Percentiles rank a stretch among this genome's conserved stretches.
phyloP scores from a whole-genome alignment of 2,888 invertebrate species.

The Pseudococcus longispinus region DNA sequence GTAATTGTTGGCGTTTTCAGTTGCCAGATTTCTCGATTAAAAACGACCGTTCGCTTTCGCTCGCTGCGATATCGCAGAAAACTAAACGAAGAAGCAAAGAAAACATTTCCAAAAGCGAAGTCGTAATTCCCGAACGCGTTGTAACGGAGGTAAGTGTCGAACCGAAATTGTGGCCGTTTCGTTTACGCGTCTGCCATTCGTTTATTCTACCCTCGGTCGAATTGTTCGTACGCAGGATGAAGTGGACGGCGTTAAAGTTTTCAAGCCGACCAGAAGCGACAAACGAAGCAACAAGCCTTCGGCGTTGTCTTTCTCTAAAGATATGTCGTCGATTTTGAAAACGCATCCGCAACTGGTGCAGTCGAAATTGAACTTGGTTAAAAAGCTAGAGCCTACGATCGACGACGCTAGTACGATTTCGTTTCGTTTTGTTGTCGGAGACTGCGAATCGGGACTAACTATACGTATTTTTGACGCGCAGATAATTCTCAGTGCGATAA shows the following conservation, averaged over 20 bases:
- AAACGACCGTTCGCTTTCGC: background rate
- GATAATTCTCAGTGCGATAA: background rate
- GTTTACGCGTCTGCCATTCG: background rate
- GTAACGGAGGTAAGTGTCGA: conserved; percentile 33
- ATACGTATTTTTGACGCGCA: background rate
- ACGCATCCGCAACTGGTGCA: background rate
- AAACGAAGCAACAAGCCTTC: background rate
- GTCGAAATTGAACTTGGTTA: conserved; percentile 47
- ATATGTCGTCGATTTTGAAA: background rate
- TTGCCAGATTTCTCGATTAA: background rate
- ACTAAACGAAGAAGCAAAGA: background rate
- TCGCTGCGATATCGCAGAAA: background rate
- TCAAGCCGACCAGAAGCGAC: conserved; percentile 44
- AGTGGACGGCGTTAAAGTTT: conserved; percentile 52
- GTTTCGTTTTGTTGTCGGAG: background rate
- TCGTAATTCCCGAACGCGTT: background rate
- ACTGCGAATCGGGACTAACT: no score
- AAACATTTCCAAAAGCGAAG: conserved; percentile 11
- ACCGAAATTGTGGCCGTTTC: background rate
- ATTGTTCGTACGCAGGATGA: conserved; percentile 26
- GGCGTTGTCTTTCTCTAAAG: background rate
- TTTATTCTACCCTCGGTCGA: background rate
- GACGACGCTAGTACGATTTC: background rate
- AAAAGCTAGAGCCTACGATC: background rate
- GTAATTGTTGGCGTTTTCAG: background rate